Base-by-base conservation (phyloP, 2,797 vertebrate genomes). In the Aratinga solstitialis region DNA sequence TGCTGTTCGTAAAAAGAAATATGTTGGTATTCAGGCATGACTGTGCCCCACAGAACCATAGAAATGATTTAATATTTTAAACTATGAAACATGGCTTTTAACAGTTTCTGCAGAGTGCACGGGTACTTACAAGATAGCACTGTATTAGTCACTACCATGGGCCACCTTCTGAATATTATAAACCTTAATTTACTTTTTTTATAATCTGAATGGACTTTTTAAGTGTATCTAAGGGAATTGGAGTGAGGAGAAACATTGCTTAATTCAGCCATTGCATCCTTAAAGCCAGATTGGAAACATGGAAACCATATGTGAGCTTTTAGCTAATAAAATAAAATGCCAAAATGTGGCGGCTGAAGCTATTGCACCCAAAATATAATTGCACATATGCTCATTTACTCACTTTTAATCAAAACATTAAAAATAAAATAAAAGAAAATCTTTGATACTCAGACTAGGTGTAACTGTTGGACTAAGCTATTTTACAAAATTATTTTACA, bases 241-340 rank as follows among this genome's bases (percentile, higher is more conserved):
- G 74, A 93, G 95, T 80, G 80, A 94, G 89, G 81, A 95, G 97
- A 97, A 97, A 96, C 96, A 97, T 97, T 95, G 90, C 94, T 96
- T 96, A 97, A 96, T 97, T 96, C 95, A 97, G 93, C 93, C 96
- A 90, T 97, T 95, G 89, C 94, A 92, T 97, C 96, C 96, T 97
- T 97, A 96, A 97, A 97, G 95, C 97, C 97, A 98, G 97, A 96
- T 97, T 97, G 93, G 96, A 97, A 98, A 98, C 98, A 97, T 98
- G 97, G 97, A 98, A 98, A 98, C 97, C 98, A 98, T 98, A 98
- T 98, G 98, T 98, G 97, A 97, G 94, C 95, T 97, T 97, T 97
- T 96, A 97, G 95, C 97, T 98, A 98, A 98, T 98, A 98, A 98
- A 98, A 96, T 91, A 96, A 97, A 97, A 98, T 97, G 98, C 98